Conservation (phyloP, 2,888 invertebrate species). For the Platycheirus albimanus region DNA sequence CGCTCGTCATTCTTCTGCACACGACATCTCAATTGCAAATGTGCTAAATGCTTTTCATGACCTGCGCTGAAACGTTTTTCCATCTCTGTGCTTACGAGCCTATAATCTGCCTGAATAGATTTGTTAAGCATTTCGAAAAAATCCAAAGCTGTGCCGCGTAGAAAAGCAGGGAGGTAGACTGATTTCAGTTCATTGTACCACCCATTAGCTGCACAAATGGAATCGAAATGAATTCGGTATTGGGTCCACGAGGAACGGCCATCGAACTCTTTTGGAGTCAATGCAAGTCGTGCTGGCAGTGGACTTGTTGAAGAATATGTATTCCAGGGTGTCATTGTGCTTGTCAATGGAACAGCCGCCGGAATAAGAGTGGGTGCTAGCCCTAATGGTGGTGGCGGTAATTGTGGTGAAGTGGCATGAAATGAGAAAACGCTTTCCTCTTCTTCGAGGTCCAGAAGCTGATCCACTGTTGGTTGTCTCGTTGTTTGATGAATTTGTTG, state of each 20-base stretch:
- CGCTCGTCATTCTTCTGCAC: neutral
- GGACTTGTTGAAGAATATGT: neutral
- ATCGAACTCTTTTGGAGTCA: slow-evolving; percentile 1
- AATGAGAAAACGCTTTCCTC: neutral
- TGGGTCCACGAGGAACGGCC: neutral
- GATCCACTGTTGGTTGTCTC: neutral
- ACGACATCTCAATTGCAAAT: neutral
- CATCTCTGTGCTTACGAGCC: no score
- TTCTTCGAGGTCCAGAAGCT: neutral
- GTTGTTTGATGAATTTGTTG: neutral
- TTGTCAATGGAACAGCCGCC: neutral
- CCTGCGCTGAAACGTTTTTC: neutral
- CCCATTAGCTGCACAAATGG: neutral
- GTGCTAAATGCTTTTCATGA: neutral
- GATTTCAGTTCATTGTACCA: neutral
- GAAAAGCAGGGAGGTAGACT: neutral
- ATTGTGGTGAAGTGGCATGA: neutral
- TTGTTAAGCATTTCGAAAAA: neutral
- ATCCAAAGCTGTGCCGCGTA: neutral
- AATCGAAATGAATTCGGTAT: neutral
- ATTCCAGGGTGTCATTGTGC: neutral
- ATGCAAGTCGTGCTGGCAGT: neutral
- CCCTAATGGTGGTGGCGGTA: neutral
- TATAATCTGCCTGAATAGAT: neutral
- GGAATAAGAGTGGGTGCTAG: no score